Conservation (phyloP, 2,113 vertebrate genomes). For the Trinectes maculatus region DNA sequence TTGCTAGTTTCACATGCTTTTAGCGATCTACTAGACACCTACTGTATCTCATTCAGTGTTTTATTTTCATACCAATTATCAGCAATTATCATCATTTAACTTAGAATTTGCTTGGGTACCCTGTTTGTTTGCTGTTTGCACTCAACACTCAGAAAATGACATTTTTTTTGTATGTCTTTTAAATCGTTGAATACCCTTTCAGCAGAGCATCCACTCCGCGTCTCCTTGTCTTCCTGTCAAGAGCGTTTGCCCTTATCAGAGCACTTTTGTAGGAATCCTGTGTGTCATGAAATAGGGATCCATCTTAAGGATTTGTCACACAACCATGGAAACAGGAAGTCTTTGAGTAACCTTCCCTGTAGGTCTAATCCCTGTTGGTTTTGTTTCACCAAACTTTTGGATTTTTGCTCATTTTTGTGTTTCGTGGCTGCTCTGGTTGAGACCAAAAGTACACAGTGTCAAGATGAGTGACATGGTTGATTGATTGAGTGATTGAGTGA, state of each 20-base stretch:
- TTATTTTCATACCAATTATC: no score
- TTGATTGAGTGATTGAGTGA: no score
- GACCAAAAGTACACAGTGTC: not conserved
- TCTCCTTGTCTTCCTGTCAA: constrained; percentile 52
- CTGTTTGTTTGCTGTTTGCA: constrained; percentile 22
- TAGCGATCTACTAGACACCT: no score
- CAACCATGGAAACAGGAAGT: constrained; percentile 50
- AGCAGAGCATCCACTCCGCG: constrained; percentile 36
- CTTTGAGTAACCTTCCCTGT: constrained; percentile 47
- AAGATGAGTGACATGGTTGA: not conserved
- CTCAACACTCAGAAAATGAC: constrained; percentile 8
- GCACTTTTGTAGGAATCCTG: constrained; percentile 29
- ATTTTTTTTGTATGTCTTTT: no score
- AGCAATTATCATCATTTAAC: constrained; percentile 57
- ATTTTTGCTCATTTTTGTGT: constrained; percentile 28
- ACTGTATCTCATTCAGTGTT: no score
- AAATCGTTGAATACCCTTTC: constrained; percentile 25
- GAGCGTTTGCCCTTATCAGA: constrained; percentile 58
- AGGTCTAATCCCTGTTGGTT: constrained; percentile 55
- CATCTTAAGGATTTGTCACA: constrained; percentile 68
- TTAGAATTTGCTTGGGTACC: constrained; percentile 32
- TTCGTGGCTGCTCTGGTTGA: constrained; percentile 5
- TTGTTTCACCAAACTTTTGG: constrained; percentile 34
- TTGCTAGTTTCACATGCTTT: no score
- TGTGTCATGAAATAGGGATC: constrained; percentile 55